phyloP scores from a whole-genome alignment of 2,888 invertebrate genomes.

The Congeria kusceri region DNA sequence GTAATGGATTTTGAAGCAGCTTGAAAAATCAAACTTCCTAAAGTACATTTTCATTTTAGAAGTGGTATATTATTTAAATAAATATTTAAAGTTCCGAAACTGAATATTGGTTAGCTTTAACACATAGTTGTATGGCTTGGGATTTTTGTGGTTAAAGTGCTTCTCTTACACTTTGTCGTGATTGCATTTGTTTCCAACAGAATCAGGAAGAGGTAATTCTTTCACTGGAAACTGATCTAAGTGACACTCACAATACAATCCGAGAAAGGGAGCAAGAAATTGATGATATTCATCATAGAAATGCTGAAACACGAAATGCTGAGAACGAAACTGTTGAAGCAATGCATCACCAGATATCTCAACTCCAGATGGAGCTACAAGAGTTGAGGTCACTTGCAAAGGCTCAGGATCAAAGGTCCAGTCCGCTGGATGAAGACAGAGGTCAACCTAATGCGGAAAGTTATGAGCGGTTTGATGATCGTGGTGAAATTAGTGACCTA shows the following conservation, averaged over 20 bases:
- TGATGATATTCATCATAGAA: slow-evolving; percentile 53
- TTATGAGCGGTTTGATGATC: neutral
- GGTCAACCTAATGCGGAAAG: slow-evolving; percentile 8
- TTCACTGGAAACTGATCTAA: slow-evolving; percentile 53
- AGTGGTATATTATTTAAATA: too few relatives aligned
- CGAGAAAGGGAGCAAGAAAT: slow-evolving; percentile 57
- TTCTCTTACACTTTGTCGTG: too few relatives aligned
- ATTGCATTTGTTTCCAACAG: slow-evolving; percentile 18
- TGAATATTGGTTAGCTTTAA: too few relatives aligned
- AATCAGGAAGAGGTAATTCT: slow-evolving; percentile 55
- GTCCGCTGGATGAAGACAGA: slow-evolving; percentile 22
- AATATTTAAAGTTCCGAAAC: too few relatives aligned
- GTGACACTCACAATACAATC: slow-evolving; percentile 36
- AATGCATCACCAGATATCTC: slow-evolving; percentile 50
- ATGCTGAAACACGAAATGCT: slow-evolving; percentile 45
- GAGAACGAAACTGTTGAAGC: slow-evolving; percentile 56
- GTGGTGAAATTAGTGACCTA: neutral
- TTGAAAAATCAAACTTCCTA: too few relatives aligned
- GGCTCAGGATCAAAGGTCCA: slow-evolving; percentile 26
- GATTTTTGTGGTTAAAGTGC: too few relatives aligned
- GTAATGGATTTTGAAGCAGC: too few relatives aligned
- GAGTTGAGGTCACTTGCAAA: slow-evolving; percentile 33
- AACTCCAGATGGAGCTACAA: slow-evolving; percentile 53
- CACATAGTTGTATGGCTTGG: too few relatives aligned
- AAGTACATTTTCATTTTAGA: too few relatives aligned